A percentile compares a stretch with the other conserved stretches of the same genome.
Conservation (phyloP, 2,797 vertebrate genomes). For the Sitta carolinensis region DNA sequence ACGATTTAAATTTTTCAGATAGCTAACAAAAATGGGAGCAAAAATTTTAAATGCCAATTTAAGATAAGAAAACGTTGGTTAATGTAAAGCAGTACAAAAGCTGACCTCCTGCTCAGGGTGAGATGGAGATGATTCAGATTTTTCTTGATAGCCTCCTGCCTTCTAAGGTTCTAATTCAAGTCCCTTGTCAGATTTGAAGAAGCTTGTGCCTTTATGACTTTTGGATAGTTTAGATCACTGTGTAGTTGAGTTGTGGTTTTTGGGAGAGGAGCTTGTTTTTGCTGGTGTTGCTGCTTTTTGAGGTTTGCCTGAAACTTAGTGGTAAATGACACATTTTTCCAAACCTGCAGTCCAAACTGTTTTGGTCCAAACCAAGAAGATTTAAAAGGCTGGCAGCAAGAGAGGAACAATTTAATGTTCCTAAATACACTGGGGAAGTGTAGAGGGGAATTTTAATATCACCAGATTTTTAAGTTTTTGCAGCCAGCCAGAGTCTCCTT, state of each 20-base stretch:
- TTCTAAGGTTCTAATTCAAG: background rate
- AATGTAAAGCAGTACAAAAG: background rate
- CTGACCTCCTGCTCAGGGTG: background rate
- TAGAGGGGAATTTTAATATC: background rate
- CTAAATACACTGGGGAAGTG: background rate
- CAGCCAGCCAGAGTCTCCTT: background rate
- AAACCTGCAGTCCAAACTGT: background rate
- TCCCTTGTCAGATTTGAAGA: background rate
- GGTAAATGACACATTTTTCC: background rate
- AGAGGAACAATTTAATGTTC: background rate
- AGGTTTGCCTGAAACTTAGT: background rate
- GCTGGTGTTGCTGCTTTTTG: background rate
- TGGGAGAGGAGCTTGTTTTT: background rate
- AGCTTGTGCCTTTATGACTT: background rate
- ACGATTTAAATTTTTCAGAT: background rate
- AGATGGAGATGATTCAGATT: background rate
- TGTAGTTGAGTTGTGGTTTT: background rate
- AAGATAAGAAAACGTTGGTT: background rate
- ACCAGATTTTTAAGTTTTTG: background rate
- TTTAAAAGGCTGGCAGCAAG: background rate
- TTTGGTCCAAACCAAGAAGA: background rate
- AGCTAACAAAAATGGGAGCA: background rate
- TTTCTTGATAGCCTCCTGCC: background rate
- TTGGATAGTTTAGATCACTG: fast-evolving
- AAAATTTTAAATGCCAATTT: background rate